phyloP scores from a whole-genome alignment of 2,797 vertebrate species.

The Lepidocolaptes lacrymiger region DNA sequence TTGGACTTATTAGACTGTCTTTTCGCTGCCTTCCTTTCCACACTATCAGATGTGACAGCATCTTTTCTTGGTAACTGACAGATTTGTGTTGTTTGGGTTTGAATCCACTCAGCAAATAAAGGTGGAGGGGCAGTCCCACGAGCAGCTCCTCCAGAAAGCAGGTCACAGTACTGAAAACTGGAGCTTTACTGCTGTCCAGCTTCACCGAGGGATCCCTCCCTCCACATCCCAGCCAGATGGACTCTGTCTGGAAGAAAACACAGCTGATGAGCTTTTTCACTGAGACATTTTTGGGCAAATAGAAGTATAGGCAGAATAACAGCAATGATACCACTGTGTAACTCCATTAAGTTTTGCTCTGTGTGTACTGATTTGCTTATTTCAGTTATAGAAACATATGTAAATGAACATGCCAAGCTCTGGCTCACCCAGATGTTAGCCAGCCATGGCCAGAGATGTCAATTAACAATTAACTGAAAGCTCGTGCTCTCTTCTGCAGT shows the following conservation, averaged over 20 bases:
- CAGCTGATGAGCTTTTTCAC: neutral
- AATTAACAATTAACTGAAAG: constrained; percentile 10
- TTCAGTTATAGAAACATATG: neutral
- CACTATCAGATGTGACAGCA: neutral
- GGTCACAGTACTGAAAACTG: neutral
- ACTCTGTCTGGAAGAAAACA: neutral
- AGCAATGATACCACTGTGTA: neutral
- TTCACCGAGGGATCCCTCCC: neutral
- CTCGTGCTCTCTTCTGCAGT: neutral
- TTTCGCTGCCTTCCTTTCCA: neutral
- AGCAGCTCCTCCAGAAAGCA: neutral
- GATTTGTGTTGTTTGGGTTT: neutral
- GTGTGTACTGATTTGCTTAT: neutral
- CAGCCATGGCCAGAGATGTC: neutral
- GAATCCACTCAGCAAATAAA: neutral
- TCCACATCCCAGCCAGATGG: neutral
- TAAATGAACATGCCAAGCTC: neutral
- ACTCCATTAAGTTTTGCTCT: neutral
- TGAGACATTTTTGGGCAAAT: neutral
- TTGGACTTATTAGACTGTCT: constrained; percentile 49
- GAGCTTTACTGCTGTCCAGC: neutral
- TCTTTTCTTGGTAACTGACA: neutral
- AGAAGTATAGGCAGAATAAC: neutral
- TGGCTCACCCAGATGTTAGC: neutral
- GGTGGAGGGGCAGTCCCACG: neutral